Base-by-base conservation (phyloP, 2,113 vertebrate species). In the Pachyramphus minor region DNA sequence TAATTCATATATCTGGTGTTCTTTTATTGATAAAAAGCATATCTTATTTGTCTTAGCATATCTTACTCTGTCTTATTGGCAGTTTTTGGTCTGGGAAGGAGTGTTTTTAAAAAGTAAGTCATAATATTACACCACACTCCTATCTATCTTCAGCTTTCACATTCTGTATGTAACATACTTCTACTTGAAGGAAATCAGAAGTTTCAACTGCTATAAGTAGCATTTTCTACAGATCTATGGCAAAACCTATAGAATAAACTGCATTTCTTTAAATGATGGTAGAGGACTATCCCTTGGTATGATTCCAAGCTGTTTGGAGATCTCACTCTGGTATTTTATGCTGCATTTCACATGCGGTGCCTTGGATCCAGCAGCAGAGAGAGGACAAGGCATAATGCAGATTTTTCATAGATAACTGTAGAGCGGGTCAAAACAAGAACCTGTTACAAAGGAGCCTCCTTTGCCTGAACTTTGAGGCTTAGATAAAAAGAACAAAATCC, bases 401-500 rank as follows among this genome's bases (percentile, higher is more conserved):
- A 93, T 96, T 84, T 80, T 37, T 25, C 79, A 41, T 6, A 86
- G 88, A 90, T 93, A 96, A 88, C 68, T 58, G 64, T 56, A 71
- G 82, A 94, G 68, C 24, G 24, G 92, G 87, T 93, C 90, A 96
- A 94, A 96, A 88, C 87, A 88, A 71, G 90, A 94, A 86, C 35
- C 10, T 52, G 52, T 56, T 30, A 28, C 66, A 93, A 93, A 49
- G 11, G 17, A 91, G 81, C 39, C 75, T 90, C 10, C 42, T 80
- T 37, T 44, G 39, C 79, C 75, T 84, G 31, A 88, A 33, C 56
- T 71, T 90, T 27, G 16, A 66, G 84, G 63, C 47, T 90, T 63
- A 84, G 63, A 60, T 80, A 55, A 76, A 87, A 84, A 80, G n/a
- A 86, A 44, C 35, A 88, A 71, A 86, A 93, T 68, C 35, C 79